Evolutionary conservation across 2,888 invertebrate species (phyloP).

Genomic region (Ganaspis brasiliensis): DNA sequence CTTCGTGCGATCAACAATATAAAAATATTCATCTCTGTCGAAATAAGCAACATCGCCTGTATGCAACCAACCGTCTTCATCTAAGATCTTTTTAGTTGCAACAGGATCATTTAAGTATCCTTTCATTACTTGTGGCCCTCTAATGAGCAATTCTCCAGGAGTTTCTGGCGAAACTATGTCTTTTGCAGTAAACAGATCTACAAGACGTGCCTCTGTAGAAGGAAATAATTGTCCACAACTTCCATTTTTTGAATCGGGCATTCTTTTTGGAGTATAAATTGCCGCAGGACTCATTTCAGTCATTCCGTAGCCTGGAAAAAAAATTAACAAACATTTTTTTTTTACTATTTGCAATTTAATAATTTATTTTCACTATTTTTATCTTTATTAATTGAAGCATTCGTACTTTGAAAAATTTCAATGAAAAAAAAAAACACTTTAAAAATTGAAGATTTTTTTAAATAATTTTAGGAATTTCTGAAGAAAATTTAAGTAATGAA

Average conservation of each 20-base stretch:
- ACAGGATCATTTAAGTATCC: conserved; percentile 90
- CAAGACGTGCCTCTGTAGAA: conserved; percentile 86
- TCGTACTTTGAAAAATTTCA: no score
- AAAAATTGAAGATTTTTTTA: no score
- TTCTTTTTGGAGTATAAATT: conserved; percentile 83
- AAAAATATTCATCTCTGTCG: conserved; percentile 88
- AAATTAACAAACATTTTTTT: neutral
- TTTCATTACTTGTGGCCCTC: conserved; percentile 91
- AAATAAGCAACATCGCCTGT: conserved; percentile 91
- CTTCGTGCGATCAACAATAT: conserved; percentile 89
- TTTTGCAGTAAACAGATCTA: conserved; percentile 82
- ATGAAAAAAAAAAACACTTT: no score
- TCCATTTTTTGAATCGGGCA: conserved; percentile 84
- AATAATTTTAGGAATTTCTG: no score
- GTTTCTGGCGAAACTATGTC: conserved; percentile 84
- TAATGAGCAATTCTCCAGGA: conserved; percentile 87
- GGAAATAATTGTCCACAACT: conserved; percentile 87
- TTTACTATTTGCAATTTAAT: neutral
- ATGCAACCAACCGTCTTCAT: conserved; percentile 90
- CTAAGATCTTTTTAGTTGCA: conserved; percentile 88
- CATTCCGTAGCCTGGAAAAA: conserved; percentile 85
- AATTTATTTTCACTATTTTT: neutral
- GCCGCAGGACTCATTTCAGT: conserved; percentile 87
- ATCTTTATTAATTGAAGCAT: no score
- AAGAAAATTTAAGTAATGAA: no score